Conservation (phyloP, 2,888 invertebrate species). For the Heteromyza rotundicornis region DNA sequence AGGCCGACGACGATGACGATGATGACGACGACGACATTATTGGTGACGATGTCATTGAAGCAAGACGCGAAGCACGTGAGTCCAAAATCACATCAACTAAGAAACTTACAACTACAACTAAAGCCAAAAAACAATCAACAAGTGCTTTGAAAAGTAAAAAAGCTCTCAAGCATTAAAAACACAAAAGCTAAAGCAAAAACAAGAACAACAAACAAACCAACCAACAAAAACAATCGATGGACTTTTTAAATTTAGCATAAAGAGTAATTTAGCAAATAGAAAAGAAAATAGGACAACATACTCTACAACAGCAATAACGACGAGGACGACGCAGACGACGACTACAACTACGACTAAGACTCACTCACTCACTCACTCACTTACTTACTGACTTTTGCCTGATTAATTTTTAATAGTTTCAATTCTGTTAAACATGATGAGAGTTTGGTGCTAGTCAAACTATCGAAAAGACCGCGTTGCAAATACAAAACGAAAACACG, state of each 20-base stretch:
- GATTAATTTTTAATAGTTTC: neutral
- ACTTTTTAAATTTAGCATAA: conserved; percentile 15
- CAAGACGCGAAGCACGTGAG: conserved; percentile 81
- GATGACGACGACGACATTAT: conserved; percentile 72
- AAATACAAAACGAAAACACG: neutral
- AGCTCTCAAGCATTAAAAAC: conserved; percentile 51
- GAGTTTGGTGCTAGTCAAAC: conserved; percentile 62
- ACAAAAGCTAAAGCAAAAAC: conserved; percentile 15
- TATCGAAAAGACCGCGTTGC: conserved; percentile 13
- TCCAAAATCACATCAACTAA: conserved; percentile 70
- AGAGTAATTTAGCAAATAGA: conserved; percentile 1
- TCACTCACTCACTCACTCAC: too few relatives aligned
- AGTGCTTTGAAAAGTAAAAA: conserved; percentile 58
- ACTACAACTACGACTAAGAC: too few relatives aligned
- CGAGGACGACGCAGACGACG: neutral
- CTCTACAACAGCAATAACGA: too few relatives aligned
- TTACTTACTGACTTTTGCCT: too few relatives aligned
- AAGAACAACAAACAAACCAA: conserved; percentile 3
- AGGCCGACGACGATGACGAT: conserved; percentile 70
- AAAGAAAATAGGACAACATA: too few relatives aligned
- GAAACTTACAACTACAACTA: conserved; percentile 42
- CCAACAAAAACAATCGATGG: conserved; percentile 17
- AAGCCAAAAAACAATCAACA: conserved; percentile 57
- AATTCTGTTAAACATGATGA: conserved; percentile 27
- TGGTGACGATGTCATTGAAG: conserved; percentile 69